Evolutionary conservation across 1,140 invertebrate species (phyloP).

Genomic region (Sitophilus oryzae): DNA sequence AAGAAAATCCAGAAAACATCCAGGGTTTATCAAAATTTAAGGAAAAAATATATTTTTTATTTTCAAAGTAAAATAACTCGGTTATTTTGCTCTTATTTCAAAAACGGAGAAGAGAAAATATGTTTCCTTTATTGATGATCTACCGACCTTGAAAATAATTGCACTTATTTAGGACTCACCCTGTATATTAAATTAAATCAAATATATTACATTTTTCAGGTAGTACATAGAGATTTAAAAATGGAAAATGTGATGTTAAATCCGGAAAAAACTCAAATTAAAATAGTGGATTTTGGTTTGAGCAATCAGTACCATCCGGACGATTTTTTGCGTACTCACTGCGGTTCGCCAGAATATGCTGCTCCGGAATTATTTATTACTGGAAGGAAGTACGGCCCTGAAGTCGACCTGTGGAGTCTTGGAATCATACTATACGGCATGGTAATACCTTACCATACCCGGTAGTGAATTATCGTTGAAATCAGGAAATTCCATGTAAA

Average conservation of each 20-base stretch:
- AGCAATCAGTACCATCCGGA: constrained; percentile 57
- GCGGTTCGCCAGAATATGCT: constrained; percentile 70
- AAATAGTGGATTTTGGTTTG: constrained; percentile 71
- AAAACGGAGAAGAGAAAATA: too few species aligned
- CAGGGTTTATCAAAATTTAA: too few species aligned
- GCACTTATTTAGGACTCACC: too few species aligned
- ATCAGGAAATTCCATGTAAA: too few species aligned
- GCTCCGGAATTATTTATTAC: constrained; percentile 64
- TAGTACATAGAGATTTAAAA: constrained; percentile 59
- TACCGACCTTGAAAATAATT: too few species aligned
- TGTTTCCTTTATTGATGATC: too few species aligned
- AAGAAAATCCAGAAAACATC: too few species aligned
- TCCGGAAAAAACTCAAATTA: constrained; percentile 57
- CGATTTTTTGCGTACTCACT: constrained; percentile 59
- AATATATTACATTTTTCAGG: constrained; percentile 13
- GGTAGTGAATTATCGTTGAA: neutral
- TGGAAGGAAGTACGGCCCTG: constrained; percentile 61
- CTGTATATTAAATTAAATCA: too few species aligned
- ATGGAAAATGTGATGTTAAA: constrained; percentile 73
- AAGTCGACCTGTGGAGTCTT: constrained; percentile 72
- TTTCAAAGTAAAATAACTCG: too few species aligned
- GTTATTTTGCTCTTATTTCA: too few species aligned
- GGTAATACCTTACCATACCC: constrained; percentile 6
- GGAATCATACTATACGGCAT: constrained; percentile 27
- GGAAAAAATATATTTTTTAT: too few species aligned